These are phyloP conservation scores for Orchesella flavescens DNA, from an alignment of 2,888 invertebrate species.

Conservation along the genomic window DNA sequence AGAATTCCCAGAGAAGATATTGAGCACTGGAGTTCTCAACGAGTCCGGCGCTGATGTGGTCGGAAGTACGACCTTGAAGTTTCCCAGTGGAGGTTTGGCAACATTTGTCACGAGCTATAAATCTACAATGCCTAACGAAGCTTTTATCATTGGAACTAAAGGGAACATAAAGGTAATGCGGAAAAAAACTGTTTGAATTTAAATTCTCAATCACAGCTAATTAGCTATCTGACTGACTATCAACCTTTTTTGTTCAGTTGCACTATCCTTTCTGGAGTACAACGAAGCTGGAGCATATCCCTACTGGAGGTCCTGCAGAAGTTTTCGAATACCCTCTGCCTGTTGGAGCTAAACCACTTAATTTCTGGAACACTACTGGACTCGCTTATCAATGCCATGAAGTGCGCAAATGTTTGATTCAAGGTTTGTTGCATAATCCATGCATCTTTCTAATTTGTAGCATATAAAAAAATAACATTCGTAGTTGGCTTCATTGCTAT, in stretches of 20 bases:
- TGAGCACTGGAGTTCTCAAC: conserved; percentile 82
- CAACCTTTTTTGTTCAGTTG: conserved; percentile 69
- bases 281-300: conserved; percentile 78
- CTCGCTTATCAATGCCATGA: conserved; percentile 86
- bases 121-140: conserved; percentile 79
- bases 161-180: conserved; percentile 79
- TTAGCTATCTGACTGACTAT: background rate
- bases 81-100: conserved; percentile 80
- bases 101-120: conserved; percentile 78
- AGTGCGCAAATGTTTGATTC: conserved; percentile 82
- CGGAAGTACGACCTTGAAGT: conserved; percentile 81
- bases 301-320: conserved; percentile 75
- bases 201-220: no score
- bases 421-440: conserved; percentile 75
- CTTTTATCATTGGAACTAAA: conserved; percentile 81
- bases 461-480: no score
- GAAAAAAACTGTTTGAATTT: background rate
- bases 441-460: background rate
- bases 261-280: conserved; percentile 83
- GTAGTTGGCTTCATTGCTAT: no score
- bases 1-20: conserved; percentile 81
- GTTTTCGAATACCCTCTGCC: conserved; percentile 81
- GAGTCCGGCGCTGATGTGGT: conserved; percentile 82
- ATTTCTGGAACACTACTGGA: conserved; percentile 83
- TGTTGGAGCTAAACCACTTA: conserved; percentile 77